These are phyloP conservation scores for Pristionchus entomophagus DNA, from an alignment of 2,888 invertebrate species.

Conservation along the genomic window DNA sequence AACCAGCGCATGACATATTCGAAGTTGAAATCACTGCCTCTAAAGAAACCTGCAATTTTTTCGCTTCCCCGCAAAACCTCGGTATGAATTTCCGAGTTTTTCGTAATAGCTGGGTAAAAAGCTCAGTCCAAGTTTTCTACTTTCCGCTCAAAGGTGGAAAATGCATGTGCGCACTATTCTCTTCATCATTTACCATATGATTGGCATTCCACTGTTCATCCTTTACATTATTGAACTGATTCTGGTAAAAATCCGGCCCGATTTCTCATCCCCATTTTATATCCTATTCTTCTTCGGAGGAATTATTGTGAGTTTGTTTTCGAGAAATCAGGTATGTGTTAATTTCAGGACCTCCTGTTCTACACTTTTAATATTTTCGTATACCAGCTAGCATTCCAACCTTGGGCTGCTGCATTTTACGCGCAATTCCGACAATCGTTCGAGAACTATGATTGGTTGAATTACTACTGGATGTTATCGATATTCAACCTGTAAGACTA, in stretches of 20 bases:
- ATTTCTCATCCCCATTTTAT: neutral
- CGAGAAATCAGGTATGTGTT: neutral
- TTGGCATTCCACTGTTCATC: neutral
- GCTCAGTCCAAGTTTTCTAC: too few relatives aligned
- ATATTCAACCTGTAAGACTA: neutral
- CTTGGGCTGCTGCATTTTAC: neutral
- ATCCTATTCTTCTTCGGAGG: neutral
- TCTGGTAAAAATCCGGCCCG: neutral
- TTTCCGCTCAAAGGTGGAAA: too few relatives aligned
- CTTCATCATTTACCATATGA: neutral
- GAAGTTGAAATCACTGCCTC: too few relatives aligned
- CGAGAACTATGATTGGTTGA: neutral
- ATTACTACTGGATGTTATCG: neutral
- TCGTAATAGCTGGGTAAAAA: too few relatives aligned
- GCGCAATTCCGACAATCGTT: neutral
- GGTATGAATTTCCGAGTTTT: too few relatives aligned
- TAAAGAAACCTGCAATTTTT: too few relatives aligned
- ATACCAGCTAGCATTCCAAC: neutral
- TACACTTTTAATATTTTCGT: neutral
- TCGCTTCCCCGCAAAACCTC: too few relatives aligned
- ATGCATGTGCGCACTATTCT: neutral
- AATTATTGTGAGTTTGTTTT: neutral
- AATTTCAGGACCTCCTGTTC: neutral
- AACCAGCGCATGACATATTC: too few relatives aligned
- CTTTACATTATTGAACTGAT: neutral